These are phyloP conservation scores for Cacoxenus indagator DNA, from an alignment of 2,888 invertebrate genomes.

Conservation along the genomic window DNA sequence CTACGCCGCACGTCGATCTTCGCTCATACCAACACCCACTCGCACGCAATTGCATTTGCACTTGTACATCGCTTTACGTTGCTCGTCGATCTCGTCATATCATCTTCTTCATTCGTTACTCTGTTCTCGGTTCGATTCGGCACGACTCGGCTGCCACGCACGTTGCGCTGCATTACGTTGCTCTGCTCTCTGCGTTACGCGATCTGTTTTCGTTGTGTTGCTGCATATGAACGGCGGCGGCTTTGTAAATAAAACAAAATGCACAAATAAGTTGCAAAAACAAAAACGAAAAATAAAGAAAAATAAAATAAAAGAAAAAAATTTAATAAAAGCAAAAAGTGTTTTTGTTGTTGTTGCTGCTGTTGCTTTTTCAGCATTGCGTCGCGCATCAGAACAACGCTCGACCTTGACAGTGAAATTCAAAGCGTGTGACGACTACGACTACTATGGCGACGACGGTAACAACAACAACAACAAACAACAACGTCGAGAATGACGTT, in stretches of 20 bases:
- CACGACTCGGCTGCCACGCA: too few relatives aligned
- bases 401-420: constrained; percentile 69
- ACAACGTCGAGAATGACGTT: background rate
- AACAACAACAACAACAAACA: too few relatives aligned
- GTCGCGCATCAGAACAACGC: constrained; percentile 64
- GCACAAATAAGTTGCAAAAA: constrained; percentile 6
- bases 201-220: too few relatives aligned
- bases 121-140: too few relatives aligned
- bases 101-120: too few relatives aligned
- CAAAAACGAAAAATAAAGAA: background rate
- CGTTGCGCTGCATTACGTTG: too few relatives aligned
- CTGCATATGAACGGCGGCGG: too few relatives aligned
- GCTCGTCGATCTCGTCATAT: too few relatives aligned
- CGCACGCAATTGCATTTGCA: background rate
- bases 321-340: background rate
- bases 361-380: constrained; percentile 42
- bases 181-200: too few relatives aligned
- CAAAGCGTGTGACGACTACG: constrained; percentile 23
- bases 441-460: background rate
- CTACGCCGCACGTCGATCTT: too few relatives aligned
- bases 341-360: constrained; percentile 32
- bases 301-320: background rate
- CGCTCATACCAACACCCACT: too few relatives aligned
- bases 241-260: background rate
- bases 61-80: background rate